phyloP scores from a whole-genome alignment of 2,113 vertebrate genomes.

The Mellivora capensis region DNA sequence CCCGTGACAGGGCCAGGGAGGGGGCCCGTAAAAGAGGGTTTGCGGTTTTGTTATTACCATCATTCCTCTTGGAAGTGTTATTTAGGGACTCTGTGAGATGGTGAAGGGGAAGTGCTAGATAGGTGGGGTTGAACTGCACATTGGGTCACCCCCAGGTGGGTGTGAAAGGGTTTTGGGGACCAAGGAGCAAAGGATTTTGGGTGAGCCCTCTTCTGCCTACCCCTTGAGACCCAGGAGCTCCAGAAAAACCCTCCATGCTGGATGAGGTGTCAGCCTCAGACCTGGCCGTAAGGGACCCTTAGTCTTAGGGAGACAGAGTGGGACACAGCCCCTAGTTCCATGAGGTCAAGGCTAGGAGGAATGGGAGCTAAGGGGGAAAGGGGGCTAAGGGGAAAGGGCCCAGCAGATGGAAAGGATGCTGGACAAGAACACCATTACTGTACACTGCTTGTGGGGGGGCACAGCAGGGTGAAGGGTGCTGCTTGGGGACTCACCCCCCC shows the following conservation, averaged over 20 bases:
- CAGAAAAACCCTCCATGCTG: not conserved
- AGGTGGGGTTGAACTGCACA: too few relatives aligned
- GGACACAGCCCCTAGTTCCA: not conserved
- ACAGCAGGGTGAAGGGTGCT: not conserved
- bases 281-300: not conserved
- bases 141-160: too few relatives aligned
- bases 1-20: not conserved
- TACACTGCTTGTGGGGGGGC: not conserved
- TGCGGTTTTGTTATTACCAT: not conserved
- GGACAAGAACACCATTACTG: not conserved
- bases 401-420: not conserved
- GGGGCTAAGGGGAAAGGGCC: not conserved
- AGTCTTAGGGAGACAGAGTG: not conserved
- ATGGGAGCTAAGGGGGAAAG: accelerated
- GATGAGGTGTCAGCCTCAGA: not conserved
- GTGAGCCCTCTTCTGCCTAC: not conserved
- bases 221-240: not conserved
- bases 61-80: not conserved
- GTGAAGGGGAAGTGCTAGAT: not conserved
- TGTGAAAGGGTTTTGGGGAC: not conserved
- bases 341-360: not conserved
- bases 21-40: not conserved
- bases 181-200: not conserved
- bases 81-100: not conserved
- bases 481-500: not conserved